Evolutionary conservation across 2,797 vertebrate species (phyloP).

Genomic region (Ciconia nigra): DNA sequence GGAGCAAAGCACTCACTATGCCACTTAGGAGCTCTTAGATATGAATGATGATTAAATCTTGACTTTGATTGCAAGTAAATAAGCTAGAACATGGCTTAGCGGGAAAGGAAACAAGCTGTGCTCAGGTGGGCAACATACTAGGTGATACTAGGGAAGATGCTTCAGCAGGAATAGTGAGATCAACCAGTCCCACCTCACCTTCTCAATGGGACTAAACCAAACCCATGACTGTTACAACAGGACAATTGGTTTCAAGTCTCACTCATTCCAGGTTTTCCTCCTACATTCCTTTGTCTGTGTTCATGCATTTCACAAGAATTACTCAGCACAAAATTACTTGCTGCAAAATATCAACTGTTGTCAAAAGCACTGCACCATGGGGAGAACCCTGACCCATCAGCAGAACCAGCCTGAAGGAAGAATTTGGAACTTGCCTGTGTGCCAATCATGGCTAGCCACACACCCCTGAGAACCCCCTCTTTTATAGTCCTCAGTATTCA

Average conservation of each 20-base stretch:
- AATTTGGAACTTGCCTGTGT: neutral
- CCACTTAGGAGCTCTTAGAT: neutral
- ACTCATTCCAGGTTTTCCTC: neutral
- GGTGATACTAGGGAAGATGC: neutral
- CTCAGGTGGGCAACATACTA: neutral
- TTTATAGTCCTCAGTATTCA: neutral
- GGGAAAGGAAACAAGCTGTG: neutral
- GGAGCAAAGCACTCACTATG: neutral
- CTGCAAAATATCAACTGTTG: accelerated
- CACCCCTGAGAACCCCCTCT: accelerated
- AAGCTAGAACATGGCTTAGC: neutral
- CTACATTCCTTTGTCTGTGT: neutral
- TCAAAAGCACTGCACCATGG: neutral
- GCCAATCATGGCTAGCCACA: neutral
- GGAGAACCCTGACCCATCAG: neutral
- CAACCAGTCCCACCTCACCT: neutral
- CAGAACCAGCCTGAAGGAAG: neutral
- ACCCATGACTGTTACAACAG: neutral
- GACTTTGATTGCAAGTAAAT: neutral
- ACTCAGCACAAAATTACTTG: neutral
- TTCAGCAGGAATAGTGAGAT: neutral
- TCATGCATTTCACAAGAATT: neutral
- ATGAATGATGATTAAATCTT: neutral
- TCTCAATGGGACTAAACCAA: neutral
- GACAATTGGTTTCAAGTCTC: neutral